Evolutionary conservation across 2,113 vertebrate genomes (phyloP).

Genomic region (Phyllostomus discolor): DNA sequence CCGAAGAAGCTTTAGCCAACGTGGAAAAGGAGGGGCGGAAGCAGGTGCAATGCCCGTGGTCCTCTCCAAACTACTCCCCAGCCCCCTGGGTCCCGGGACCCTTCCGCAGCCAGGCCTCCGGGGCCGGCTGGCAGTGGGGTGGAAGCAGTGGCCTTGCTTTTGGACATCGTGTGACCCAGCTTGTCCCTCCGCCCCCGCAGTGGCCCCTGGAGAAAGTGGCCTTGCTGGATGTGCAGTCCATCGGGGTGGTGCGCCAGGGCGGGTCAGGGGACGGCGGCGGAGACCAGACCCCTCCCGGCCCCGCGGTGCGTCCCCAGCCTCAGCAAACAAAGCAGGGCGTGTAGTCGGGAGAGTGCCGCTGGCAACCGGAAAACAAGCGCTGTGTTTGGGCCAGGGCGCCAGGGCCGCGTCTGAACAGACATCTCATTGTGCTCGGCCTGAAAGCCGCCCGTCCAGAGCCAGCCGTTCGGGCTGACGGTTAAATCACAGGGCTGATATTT

Average conservation of each 20-base stretch:
- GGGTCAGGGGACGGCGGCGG: background rate
- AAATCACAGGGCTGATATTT: constrained; percentile 36
- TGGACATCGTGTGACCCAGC: background rate
- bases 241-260: background rate
- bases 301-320: background rate
- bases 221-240: background rate
- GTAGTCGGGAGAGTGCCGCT: background rate
- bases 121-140: background rate
- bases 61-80: background rate
- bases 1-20: accelerated
- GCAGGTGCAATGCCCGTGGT: accelerated
- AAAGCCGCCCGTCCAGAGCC: background rate
- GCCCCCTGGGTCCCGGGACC: no score
- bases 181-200: background rate
- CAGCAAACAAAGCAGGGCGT: background rate
- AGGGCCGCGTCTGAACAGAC: constrained; percentile 47
- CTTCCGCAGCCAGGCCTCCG: background rate
- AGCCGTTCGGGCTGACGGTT: constrained; percentile 26
- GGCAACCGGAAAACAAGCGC: constrained; percentile 1
- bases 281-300: background rate
- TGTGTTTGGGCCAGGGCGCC: background rate
- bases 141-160: background rate
- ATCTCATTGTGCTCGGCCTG: constrained; percentile 50
- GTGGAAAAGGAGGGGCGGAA: background rate
- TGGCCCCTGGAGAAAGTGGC: background rate